Evolutionary conservation across 2,797 vertebrate genomes (phyloP).

Genomic region (Tiaroga cobitis): DNA sequence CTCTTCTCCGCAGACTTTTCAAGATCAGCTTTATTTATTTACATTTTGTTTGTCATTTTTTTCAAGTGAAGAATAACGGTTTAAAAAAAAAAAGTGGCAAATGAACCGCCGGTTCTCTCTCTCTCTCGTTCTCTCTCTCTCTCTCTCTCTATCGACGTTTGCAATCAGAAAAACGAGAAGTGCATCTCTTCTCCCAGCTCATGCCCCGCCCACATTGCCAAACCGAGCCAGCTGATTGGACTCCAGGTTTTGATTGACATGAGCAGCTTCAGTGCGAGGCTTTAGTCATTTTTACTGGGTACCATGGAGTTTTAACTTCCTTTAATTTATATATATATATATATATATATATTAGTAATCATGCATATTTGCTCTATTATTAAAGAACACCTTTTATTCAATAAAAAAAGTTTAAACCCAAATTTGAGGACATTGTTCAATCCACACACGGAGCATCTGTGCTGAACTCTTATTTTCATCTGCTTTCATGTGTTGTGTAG

Average conservation of each 20-base stretch:
- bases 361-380: constrained; percentile 64
- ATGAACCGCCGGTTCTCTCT: constrained; percentile 48
- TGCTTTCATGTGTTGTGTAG: constrained; percentile 59
- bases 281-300: constrained; percentile 72
- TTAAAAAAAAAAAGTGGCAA: constrained; percentile 59
- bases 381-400: constrained; percentile 76
- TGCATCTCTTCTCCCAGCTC: constrained; percentile 49
- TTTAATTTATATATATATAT: constrained; percentile 56
- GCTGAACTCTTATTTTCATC: constrained; percentile 42
- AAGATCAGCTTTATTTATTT: constrained; percentile 82
- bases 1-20: constrained; percentile 80
- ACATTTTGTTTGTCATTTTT: constrained; percentile 72
- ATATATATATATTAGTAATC: constrained; percentile 56
- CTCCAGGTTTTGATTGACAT: constrained; percentile 63
- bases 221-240: constrained; percentile 72
- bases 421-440: constrained; percentile 67
- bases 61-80: constrained; percentile 71
- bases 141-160: constrained; percentile 28
- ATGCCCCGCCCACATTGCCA: constrained; percentile 71
- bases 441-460: constrained; percentile 46
- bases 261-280: constrained; percentile 35
- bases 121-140: constrained; percentile 39
- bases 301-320: constrained; percentile 67
- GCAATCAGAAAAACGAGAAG: constrained; percentile 58
- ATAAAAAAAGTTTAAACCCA: constrained; percentile 60